Base-by-base conservation (phyloP, 2,797 vertebrate genomes). In the Macrochelys suwanniensis region DNA sequence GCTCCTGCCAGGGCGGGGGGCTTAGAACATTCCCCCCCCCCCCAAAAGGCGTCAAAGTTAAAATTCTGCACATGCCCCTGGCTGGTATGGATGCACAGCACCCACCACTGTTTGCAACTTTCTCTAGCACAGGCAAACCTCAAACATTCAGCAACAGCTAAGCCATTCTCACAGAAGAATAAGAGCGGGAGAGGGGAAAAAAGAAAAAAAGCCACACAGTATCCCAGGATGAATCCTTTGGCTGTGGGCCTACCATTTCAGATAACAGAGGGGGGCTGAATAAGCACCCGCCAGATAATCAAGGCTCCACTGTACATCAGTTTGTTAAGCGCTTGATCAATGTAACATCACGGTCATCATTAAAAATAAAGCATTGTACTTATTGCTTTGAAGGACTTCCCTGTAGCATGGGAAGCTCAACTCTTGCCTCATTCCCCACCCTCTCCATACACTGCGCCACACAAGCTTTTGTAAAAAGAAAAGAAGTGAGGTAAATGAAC, bases 401-500 rank as follows among this genome's bases (percentile, higher is more conserved):
- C 84, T 94, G 53, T 7, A 94, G 74, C 28, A 81, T 59, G 45
- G 82, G 85, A 92, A 95, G 83, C 79, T 90, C 82, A n/a, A 31
- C 19, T 59, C 57, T 50, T 42, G 21, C 61, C 71, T 71, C 56
- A 71, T 81, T 84, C 56, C 17, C 77, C 37, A 10, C 10, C 31
- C 28, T 56, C 51, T 31, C 61, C 57, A 49, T 3, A 23, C 37
- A 80, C 26, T 57, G 45, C 16, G 26, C 61, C 42, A 89, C 56
- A 84, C 50, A n/a, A 56, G 21, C 65, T 88, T 50, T 31, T 50
- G 17, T 49, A 10, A 68, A 65, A 68, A 42, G 37, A 42, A 65
- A 68, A 68, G 25, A 79, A 15, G 54, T 33, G 88, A 93, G 87
- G 87, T 95, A 96, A 97, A 86, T 59, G 89, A 97, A 94, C 95